phyloP scores from a whole-genome alignment of 2,797 vertebrate species.

The Smutsia temminckii region DNA sequence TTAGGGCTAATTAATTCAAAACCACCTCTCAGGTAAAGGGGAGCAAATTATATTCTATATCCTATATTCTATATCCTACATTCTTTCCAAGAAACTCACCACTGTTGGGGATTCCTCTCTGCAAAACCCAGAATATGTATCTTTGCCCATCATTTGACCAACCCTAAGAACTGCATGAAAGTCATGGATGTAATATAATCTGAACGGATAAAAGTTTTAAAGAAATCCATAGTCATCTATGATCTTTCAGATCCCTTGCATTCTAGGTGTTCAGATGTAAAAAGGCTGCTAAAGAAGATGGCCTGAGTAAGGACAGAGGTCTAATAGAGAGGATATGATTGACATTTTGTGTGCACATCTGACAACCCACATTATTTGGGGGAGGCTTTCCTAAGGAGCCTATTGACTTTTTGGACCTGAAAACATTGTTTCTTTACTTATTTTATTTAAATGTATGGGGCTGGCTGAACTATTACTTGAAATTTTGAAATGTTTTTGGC shows the following conservation, averaged over 20 bases:
- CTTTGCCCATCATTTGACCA: not conserved
- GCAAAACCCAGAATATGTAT: not conserved
- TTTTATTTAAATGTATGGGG: not conserved
- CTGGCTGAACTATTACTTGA: not conserved
- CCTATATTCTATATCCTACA: not conserved
- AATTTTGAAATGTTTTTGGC: not conserved
- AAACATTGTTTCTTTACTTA: not conserved
- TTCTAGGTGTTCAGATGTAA: not conserved
- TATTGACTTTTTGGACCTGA: not conserved
- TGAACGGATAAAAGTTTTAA: not conserved
- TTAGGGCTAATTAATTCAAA: not conserved
- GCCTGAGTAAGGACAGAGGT: not conserved
- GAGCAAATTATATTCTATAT: no score
- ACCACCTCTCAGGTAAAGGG: not conserved
- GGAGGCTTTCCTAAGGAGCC: not conserved
- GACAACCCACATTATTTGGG: not conserved
- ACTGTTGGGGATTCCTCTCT: not conserved
- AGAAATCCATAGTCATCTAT: not conserved
- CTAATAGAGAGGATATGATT: not conserved
- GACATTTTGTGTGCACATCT: rapidly evolving
- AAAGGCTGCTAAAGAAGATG: not conserved
- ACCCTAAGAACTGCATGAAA: no score
- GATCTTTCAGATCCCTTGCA: not conserved
- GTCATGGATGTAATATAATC: not conserved
- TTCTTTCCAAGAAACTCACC: not conserved